phyloP scores from a whole-genome alignment of 1,140 invertebrate genomes.

The Eriocheir sinensis region DNA sequence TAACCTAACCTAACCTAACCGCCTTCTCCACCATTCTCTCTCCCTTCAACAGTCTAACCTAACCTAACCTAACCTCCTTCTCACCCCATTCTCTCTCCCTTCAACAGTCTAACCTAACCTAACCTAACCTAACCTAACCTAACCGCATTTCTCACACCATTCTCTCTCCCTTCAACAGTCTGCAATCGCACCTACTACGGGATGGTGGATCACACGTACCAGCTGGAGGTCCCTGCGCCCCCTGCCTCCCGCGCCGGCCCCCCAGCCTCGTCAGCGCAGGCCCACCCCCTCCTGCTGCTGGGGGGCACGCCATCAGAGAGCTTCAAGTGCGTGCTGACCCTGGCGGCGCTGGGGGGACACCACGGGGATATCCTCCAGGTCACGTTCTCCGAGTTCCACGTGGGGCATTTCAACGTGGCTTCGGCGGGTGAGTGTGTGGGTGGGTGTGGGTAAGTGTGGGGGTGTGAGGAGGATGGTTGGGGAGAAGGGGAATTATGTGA shows the following conservation, averaged over 20 bases:
- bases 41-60: too few species aligned
- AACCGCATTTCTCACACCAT: background rate
- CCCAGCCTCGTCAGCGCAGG: background rate
- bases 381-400: constrained; percentile 66
- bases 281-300: constrained; percentile 41
- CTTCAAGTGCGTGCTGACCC: constrained; percentile 68
- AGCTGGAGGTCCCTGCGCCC: constrained; percentile 87
- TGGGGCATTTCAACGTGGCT: constrained; percentile 63
- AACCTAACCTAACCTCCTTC: background rate
- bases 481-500: background rate
- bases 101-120: background rate
- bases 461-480: background rate
- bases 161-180: constrained; percentile 83
- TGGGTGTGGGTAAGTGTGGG: background rate
- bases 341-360: constrained; percentile 53
- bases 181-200: constrained; percentile 92
- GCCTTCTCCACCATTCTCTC: too few species aligned
- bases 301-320: constrained; percentile 35
- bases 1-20: too few species aligned
- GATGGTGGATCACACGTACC: constrained; percentile 90
- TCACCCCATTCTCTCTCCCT: too few species aligned
- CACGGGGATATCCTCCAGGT: constrained; percentile 70
- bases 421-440: constrained; percentile 32
- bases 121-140: background rate
- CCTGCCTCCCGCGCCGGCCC: constrained; percentile 81